Evolutionary conservation across 1,140 invertebrate species (phyloP).

Genomic region (Lithobius niger): DNA sequence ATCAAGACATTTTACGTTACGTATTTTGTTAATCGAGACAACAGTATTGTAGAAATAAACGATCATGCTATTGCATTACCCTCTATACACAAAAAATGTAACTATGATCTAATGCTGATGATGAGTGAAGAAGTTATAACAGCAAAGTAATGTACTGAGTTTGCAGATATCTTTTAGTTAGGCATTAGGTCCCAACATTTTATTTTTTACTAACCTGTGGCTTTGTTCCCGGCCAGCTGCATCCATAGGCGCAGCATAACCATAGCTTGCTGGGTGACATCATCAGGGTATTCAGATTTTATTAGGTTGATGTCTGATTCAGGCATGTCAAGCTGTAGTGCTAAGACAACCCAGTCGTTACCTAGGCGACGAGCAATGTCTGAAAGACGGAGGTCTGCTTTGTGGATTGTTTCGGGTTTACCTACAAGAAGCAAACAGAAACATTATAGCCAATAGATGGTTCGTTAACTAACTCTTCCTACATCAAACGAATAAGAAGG

Average conservation of each 20-base stretch:
- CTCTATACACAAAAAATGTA: too few species aligned
- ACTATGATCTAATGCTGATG: too few species aligned
- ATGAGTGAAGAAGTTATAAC: too few species aligned
- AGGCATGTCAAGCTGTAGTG: slow-evolving; percentile 56
- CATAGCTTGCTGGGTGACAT: slow-evolving; percentile 75
- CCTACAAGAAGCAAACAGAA: slow-evolving; percentile 16
- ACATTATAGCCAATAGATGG: not conserved
- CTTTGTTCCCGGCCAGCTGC: slow-evolving; percentile 52
- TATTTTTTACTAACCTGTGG: slow-evolving; percentile 44
- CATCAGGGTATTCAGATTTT: slow-evolving; percentile 67
- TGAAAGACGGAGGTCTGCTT: slow-evolving; percentile 66
- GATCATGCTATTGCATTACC: too few species aligned
- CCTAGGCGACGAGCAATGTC: slow-evolving; percentile 84
- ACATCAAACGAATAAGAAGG: too few species aligned
- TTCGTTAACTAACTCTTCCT: too few species aligned
- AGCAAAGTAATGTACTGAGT: too few species aligned
- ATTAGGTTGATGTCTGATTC: slow-evolving; percentile 78
- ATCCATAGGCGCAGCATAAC: slow-evolving; percentile 85
- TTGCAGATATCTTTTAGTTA: too few species aligned
- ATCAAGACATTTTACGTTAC: not conserved
- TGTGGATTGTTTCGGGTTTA: slow-evolving; percentile 51
- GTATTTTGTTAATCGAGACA: not conserved
- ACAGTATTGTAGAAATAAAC: too few species aligned
- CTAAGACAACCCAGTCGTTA: slow-evolving; percentile 81
- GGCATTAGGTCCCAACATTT: too few species aligned